phyloP scores from a whole-genome alignment of 2,113 vertebrate species.

The Ctenomys sociabilis region DNA sequence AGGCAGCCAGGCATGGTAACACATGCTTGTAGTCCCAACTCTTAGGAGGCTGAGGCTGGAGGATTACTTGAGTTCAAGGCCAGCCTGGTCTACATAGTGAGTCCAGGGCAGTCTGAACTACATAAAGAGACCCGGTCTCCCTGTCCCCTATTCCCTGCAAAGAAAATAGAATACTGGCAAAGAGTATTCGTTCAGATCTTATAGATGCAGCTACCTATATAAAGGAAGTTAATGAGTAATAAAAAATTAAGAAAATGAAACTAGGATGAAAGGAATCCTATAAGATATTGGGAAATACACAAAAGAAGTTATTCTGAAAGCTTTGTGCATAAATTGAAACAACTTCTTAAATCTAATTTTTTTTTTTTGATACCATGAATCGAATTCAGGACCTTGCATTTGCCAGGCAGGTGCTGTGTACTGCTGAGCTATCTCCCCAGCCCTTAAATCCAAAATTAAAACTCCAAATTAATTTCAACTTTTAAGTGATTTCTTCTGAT shows the following conservation, averaged over 20 bases:
- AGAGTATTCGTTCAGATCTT: constrained; percentile 15
- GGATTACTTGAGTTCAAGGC: neutral
- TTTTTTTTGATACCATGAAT: neutral
- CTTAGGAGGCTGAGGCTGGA: neutral
- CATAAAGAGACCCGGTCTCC: neutral
- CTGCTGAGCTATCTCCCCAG: neutral
- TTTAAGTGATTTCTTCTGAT: constrained; percentile 54
- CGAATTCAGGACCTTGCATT: neutral
- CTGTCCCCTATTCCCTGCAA: neutral
- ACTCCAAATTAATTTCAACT: constrained; percentile 40
- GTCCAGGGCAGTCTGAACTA: neutral
- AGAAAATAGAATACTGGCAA: neutral
- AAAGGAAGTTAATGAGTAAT: constrained; percentile 57
- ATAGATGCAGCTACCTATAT: constrained; percentile 16
- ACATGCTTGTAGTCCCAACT: neutral
- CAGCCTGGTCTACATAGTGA: neutral
- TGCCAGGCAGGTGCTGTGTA: neutral
- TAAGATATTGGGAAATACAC: constrained; percentile 51
- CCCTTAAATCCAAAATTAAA: constrained; percentile 50
- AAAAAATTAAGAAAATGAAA: constrained; percentile 33
- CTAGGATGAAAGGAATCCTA: constrained; percentile 37
- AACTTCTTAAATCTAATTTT: neutral
- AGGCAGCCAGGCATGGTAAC: neutral
- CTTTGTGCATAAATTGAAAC: constrained; percentile 37
- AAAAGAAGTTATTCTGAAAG: constrained; percentile 48